These are phyloP conservation scores for Carassius auratus DNA, from an alignment of 2,113 vertebrate genomes.

Conservation along the genomic window DNA sequence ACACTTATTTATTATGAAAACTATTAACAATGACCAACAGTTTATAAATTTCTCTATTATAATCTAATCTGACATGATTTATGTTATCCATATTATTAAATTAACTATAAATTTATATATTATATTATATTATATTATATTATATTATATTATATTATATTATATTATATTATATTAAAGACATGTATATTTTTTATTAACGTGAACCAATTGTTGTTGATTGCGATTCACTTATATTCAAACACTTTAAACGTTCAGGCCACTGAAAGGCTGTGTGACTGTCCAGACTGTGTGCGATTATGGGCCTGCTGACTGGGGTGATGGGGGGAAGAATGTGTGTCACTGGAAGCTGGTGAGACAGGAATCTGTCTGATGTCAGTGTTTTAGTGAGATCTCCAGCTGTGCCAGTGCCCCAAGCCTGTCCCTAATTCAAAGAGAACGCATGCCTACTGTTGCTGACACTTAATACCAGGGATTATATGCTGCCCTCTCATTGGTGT, in stretches of 20 bases:
- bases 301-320: slow-evolving; percentile 3
- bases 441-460: slow-evolving; percentile 37
- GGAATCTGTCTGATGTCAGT: slow-evolving; percentile 36
- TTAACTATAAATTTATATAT: not conserved
- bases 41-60: not conserved
- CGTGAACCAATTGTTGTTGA: too few relatives aligned
- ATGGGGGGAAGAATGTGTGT: slow-evolving; percentile 36
- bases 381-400: slow-evolving; percentile 64
- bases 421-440: slow-evolving; percentile 49
- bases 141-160: too few relatives aligned
- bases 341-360: slow-evolving; percentile 31
- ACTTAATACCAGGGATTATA: slow-evolving; percentile 52
- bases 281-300: not conserved
- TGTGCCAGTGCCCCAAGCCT: slow-evolving; percentile 67
- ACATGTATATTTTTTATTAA: too few relatives aligned
- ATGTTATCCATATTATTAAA: too few relatives aligned
- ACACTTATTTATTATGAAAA: not conserved
- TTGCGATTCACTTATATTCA: not conserved
- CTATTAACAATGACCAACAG: not conserved
- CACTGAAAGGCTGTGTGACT: not conserved
- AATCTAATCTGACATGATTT: too few relatives aligned
- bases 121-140: too few relatives aligned
- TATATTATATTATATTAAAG: not conserved
- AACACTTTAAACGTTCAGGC: not conserved
- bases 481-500: slow-evolving; percentile 14